Base-by-base conservation (phyloP, 2,113 vertebrate species). In the Colistium nudipinnis region DNA sequence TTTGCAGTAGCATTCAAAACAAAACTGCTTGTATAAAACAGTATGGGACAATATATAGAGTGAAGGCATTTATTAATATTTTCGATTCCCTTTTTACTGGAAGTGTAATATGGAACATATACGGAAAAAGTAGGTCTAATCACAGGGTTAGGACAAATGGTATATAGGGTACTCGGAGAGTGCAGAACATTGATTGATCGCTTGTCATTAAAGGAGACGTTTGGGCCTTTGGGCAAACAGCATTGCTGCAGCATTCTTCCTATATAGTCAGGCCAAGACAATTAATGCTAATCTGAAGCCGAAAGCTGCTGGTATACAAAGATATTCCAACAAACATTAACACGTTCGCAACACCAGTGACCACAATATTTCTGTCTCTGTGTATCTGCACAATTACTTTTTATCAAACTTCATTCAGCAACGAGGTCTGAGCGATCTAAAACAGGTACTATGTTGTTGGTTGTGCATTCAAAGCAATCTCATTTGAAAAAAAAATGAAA, bases 191-290 rank as follows among this genome's bases (percentile, higher is more conserved):
- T 14, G 47, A 80, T 73, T 9, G 6, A 75, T n/a, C 16, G 11
- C 30, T 55, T 45, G 41, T 56, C 41, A 20, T 11, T 35, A 27
- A 14, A 25, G 7, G 12, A 36, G 16, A 48, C 0, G 31, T 27
- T 3, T 35, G 16, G n/a, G 28, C 51, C 51, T 16, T 1, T 6
- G 30, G 67, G 63, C 52, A 14, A 17, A 57, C 70, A 24, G 47
- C 73, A 75, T 69, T 43, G 16, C 62, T 70, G 39, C 63, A 68
- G 63, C 76, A 78, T 84, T 69, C 81, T 62, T 69, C 33, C 36
- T 11, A 8, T 44, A 59, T 16, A 25, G 6, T 28, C 30, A 7
- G 25, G 38, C 16, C 12, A 17, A 30, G 14, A 49, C 25, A 49
- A 19, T 1, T 2, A 30, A 62, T 27, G 35, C 74, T 33, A 51